Evolutionary conservation across 2,797 vertebrate genomes (phyloP), one percentile per base, ranked within the genome.

Genomic region (Poecilia wingei): DNA sequence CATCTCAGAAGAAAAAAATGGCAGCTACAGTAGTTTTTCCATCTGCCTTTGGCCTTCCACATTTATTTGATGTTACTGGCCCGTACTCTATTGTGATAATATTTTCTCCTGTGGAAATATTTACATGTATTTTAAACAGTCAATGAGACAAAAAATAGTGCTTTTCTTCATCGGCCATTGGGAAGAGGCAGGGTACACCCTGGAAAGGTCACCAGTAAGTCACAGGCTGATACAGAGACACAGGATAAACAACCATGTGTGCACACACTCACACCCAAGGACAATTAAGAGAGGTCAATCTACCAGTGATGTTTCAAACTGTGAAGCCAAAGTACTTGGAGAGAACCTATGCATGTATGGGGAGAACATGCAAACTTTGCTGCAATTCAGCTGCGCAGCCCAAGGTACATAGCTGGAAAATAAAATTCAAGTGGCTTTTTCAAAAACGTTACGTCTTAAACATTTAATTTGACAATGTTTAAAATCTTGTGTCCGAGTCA

Each of bases 361-460:
- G 57, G 10, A 31, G 57, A 59, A 59, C 28, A 64, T 10, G 59
- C 2, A 33, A 61, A 61, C 31, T 61, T 33, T 61, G 28, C 59
- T 33, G 59, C 59, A 61, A 61, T 12, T 13, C 59, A 33, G 31
- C 13, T 16, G 14, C 16, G 57, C 13, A 59, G n/a, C 22, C 25
- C 28, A 25, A 39, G 46, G 22, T 18, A 16, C 25, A 72, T 76
- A 79, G 79, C 82, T 82, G 74, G 78, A 76, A 81, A 83, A 86
- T 88, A 70, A 82, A 83, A 83, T 87, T 83, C 69, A 66, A 72
- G 33, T 76, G 79, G 13, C 83, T 76, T 81, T 80, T 28, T 49
- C 70, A 28, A 36, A 79, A n/a, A 72, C 75, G 81, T 49, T 36
- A 61, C n/a, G 72, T 82, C 53, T 81, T 43, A 86, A 87, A 87